Percentiles rank a stretch among this genome's conserved stretches.
phyloP scores from a whole-genome alignment of 1,140 invertebrate species.

The Caenorhabditis elegans region WBcel235 BX284604.4:1628001-1628500 shows the following conservation, averaged over 20 bases:
- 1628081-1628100: background rate
- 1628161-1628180: background rate
- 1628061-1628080: too few species aligned
- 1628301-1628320: background rate
- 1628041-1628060: too few species aligned
- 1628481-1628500: too few species aligned
- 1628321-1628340: background rate
- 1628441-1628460: too few species aligned
- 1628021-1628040: background rate
- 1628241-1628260: background rate
- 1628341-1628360: background rate
- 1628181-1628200: background rate
- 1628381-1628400: too few species aligned
- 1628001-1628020: background rate
- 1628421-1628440: too few species aligned
- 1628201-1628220: background rate
- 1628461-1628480: too few species aligned
- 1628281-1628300: background rate
- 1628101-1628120: background rate
- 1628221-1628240: background rate
- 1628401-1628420: too few species aligned
- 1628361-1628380: too few species aligned
- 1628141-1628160: slow-evolving; percentile 4
- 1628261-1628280: background rate
- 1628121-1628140: background rate